phyloP scores from a whole-genome alignment of 2,888 invertebrate species.

The Sarcophaga variegata region DNA sequence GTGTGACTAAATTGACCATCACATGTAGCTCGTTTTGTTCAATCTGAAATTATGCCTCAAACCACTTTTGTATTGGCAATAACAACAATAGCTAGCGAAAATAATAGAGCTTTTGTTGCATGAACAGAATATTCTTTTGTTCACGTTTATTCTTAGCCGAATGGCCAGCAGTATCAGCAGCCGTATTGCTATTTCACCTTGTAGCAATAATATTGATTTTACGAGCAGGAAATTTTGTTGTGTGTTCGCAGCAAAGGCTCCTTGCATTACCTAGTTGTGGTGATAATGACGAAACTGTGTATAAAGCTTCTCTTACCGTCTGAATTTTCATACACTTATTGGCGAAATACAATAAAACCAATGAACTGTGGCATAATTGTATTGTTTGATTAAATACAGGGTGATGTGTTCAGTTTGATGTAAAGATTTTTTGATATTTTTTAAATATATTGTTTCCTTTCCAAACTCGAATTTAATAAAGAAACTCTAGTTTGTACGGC shows the following conservation, averaged over 20 bases:
- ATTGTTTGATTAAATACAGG: slow-evolving; percentile 61
- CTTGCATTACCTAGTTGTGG: slow-evolving; percentile 15
- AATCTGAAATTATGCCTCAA: neutral
- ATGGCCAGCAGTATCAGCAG: neutral
- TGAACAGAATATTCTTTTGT: neutral
- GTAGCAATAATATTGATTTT: slow-evolving; percentile 45
- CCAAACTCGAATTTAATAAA: too few species aligned
- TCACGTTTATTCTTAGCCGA: neutral
- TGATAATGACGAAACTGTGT: slow-evolving; percentile 27
- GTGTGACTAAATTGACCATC: slow-evolving; percentile 35
- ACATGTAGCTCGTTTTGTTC: neutral
- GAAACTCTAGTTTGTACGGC: too few species aligned
- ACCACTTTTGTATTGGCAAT: neutral
- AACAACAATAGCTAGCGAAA: neutral
- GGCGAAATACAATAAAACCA: slow-evolving; percentile 78
- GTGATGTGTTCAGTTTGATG: slow-evolving; percentile 2
- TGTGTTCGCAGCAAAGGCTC: neutral
- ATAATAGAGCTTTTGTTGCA: neutral
- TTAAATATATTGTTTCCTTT: neutral
- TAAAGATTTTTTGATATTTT: neutral
- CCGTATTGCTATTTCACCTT: slow-evolving; percentile 23
- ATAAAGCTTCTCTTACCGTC: slow-evolving; percentile 8
- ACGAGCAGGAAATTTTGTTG: slow-evolving; percentile 5
- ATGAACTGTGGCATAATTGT: slow-evolving; percentile 77
- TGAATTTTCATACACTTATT: slow-evolving; percentile 50